A percentile compares a stretch with the other conserved stretches of the same genome.
These are phyloP conservation scores for Onychomys arenicola DNA, from an alignment of 2,797 vertebrate species.

Conservation along the genomic window DNA sequence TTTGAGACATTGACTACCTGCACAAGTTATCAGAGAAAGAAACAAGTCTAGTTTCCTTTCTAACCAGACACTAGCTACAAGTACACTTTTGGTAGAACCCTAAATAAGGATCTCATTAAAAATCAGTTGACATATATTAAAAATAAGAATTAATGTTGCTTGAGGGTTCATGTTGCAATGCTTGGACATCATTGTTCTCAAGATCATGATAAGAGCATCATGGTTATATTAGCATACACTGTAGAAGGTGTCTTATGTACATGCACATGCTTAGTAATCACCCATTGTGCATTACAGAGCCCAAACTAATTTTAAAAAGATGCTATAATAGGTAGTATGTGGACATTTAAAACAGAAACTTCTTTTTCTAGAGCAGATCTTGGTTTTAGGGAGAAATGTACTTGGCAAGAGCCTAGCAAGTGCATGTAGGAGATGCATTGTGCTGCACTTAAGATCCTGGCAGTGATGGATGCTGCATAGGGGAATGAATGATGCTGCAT, in stretches of 20 bases:
- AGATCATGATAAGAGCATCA: neutral
- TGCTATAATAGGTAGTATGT: neutral
- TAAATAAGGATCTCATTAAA: neutral
- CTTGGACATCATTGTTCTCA: neutral
- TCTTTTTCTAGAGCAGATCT: neutral
- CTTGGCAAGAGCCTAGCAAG: neutral
- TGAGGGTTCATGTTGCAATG: neutral
- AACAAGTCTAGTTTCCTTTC: neutral
- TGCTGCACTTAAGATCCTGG: neutral
- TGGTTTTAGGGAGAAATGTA: neutral
- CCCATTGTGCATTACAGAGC: neutral
- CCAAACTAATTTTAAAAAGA: slow-evolving; percentile 18
- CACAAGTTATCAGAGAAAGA: neutral
- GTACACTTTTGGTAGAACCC: neutral
- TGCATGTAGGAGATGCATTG: neutral
- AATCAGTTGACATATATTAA: neutral
- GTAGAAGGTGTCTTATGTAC: neutral
- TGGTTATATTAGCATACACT: neutral
- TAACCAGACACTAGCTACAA: neutral
- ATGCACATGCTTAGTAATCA: neutral
- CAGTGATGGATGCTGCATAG: neutral
- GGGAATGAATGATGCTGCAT: neutral
- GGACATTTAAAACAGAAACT: neutral
- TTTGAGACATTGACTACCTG: neutral
- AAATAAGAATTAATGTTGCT: neutral